These are phyloP conservation scores for Platynereis dumerilii DNA, from an alignment of 2,888 invertebrate species.

Conservation along the genomic window DNA sequence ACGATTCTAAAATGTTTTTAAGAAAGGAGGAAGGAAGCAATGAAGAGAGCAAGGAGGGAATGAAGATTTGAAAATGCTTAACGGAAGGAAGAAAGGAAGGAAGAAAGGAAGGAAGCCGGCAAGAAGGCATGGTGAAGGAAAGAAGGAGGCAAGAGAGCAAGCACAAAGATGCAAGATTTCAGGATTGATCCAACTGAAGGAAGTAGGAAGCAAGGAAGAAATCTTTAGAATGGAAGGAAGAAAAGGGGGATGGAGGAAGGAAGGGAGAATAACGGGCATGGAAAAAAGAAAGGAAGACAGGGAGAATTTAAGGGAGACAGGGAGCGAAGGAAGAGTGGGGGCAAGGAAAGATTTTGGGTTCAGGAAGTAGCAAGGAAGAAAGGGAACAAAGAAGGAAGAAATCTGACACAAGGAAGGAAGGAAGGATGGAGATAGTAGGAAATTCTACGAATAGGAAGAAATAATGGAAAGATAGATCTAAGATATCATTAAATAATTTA, in stretches of 20 bases:
- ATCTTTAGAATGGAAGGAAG: background rate
- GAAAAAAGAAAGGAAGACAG: background rate
- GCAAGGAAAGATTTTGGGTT: too few species aligned
- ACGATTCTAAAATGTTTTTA: background rate
- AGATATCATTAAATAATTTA: too few species aligned
- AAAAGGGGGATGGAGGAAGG: background rate
- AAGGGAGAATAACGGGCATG: background rate
- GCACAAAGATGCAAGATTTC: background rate
- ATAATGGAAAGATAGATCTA: too few species aligned
- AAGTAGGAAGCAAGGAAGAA: background rate
- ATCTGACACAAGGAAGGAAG: too few species aligned
- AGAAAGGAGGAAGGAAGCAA: background rate
- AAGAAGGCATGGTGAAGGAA: background rate
- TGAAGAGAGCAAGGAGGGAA: background rate
- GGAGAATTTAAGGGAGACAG: background rate
- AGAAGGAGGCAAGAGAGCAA: background rate
- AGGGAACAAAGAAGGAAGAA: too few species aligned
- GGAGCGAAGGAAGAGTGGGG: conserved; percentile 9
- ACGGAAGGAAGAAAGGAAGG: background rate
- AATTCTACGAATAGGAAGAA: too few species aligned
- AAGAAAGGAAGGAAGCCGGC: background rate
- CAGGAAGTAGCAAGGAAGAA: too few species aligned
- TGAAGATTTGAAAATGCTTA: background rate
- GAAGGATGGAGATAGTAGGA: too few species aligned
- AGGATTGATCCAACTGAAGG: background rate